A percentile compares a stretch with the other conserved stretches of the same genome.
These are phyloP conservation scores for Macrobrachium nipponense DNA, from an alignment of 1,140 invertebrate genomes.

Conservation along the genomic window DNA sequence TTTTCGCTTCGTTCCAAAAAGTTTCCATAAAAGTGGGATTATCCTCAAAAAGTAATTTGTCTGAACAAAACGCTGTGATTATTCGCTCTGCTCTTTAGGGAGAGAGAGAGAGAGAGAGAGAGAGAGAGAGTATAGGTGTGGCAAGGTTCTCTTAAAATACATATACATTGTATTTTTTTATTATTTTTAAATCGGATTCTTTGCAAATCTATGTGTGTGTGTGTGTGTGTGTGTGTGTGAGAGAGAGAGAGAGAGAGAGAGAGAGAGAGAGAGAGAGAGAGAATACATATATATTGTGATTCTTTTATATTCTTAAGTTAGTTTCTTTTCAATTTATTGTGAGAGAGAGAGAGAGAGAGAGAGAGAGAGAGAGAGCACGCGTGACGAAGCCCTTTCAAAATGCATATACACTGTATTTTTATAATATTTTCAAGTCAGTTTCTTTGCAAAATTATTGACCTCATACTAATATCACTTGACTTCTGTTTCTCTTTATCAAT, in stretches of 20 bases:
- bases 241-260: not conserved
- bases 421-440: no score
- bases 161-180: no score
- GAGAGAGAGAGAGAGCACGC: not conserved
- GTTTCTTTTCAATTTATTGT: no score
- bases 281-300: not conserved
- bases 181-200: no score
- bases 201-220: no score
- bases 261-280: conserved; percentile 14
- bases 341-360: not conserved
- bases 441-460: no score
- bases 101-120: not conserved
- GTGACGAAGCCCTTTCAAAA: not conserved
- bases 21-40: not conserved
- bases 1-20: conserved; percentile 14
- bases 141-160: not conserved
- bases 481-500: no score
- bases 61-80: not conserved
- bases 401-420: no score
- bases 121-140: not conserved
- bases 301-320: no score
- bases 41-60: not conserved
- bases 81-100: not conserved
- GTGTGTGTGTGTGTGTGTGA: no score
- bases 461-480: no score